These are phyloP conservation scores for Exocentrus adspersus DNA, from an alignment of 2,888 invertebrate species.

Conservation along the genomic window DNA sequence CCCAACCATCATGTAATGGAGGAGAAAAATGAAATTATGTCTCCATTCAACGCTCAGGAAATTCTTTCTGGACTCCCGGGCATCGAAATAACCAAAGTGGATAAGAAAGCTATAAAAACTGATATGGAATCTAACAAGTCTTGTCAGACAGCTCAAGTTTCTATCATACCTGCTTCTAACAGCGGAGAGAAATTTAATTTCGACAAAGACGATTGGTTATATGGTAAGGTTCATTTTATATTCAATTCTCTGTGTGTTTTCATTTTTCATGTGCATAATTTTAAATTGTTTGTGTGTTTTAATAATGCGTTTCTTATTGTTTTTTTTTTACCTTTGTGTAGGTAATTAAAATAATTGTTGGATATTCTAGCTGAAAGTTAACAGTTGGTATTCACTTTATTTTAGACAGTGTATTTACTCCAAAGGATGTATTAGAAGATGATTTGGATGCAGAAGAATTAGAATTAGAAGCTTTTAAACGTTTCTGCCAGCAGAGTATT, in stretches of 20 bases:
- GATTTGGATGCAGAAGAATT: slow-evolving; percentile 83
- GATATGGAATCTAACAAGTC: slow-evolving; percentile 51
- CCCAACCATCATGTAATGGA: slow-evolving; percentile 34
- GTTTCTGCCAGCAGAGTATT: slow-evolving; percentile 86
- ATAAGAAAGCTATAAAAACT: slow-evolving; percentile 51
- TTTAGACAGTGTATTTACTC: slow-evolving; percentile 78
- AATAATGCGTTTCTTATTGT: too few relatives aligned
- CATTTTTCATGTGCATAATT: too few relatives aligned
- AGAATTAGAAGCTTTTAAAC: slow-evolving; percentile 87
- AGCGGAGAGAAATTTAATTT: slow-evolving; percentile 51
- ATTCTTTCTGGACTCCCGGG: slow-evolving; percentile 62
- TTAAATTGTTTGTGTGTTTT: too few relatives aligned
- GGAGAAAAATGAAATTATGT: slow-evolving; percentile 35
- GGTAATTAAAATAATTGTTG: too few relatives aligned
- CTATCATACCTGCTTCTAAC: slow-evolving; percentile 60
- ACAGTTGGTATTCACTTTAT: slow-evolving; percentile 18
- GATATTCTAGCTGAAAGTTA: not conserved
- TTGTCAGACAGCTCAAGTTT: slow-evolving; percentile 60
- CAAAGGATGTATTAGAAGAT: slow-evolving; percentile 82
- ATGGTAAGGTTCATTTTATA: too few relatives aligned
- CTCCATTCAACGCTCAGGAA: slow-evolving; percentile 59
- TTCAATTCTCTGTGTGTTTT: too few relatives aligned
- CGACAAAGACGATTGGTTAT: slow-evolving; percentile 61
- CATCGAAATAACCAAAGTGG: slow-evolving; percentile 62
- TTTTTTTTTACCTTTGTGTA: too few relatives aligned